A percentile compares a stretch with the other conserved stretches of the same genome.
These are phyloP conservation scores for Clostera curtula DNA, from an alignment of 2,888 invertebrate species.

Conservation along the genomic window DNA sequence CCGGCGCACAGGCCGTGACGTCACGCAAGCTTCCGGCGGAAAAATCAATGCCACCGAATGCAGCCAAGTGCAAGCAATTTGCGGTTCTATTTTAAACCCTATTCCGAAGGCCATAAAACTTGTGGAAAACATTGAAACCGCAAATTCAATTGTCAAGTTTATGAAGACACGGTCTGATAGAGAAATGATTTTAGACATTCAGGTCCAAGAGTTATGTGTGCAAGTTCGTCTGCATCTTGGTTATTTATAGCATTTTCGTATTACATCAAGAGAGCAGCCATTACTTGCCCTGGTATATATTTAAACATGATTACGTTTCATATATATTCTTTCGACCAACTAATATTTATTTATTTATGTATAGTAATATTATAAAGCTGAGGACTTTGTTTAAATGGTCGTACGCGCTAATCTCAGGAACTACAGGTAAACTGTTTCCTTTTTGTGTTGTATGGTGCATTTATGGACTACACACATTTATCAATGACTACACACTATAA, in stretches of 20 bases:
- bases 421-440: no score
- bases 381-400: no score
- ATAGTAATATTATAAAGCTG: no score
- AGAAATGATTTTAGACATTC: constrained; percentile 36
- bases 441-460: no score
- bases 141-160: constrained; percentile 27
- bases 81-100: constrained; percentile 18
- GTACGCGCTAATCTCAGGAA: no score
- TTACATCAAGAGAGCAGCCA: constrained; percentile 12
- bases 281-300: constrained; percentile 19
- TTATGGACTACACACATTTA: no score
- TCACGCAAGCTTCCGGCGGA: constrained; percentile 47
- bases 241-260: constrained; percentile 26
- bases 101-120: constrained; percentile 1
- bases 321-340: constrained; percentile 1
- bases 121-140: constrained; percentile 8
- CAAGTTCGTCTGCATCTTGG: constrained; percentile 22
- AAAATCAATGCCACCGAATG: constrained; percentile 17
- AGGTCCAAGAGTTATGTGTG: constrained; percentile 29
- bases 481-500: no score
- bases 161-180: constrained; percentile 42
- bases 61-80: constrained; percentile 4
- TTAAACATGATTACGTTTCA: constrained; percentile 18
- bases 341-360: no score
- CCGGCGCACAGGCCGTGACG: constrained; percentile 40